Evolutionary conservation across 2,888 invertebrate species (phyloP).

Genomic region (Allacma fusca): DNA sequence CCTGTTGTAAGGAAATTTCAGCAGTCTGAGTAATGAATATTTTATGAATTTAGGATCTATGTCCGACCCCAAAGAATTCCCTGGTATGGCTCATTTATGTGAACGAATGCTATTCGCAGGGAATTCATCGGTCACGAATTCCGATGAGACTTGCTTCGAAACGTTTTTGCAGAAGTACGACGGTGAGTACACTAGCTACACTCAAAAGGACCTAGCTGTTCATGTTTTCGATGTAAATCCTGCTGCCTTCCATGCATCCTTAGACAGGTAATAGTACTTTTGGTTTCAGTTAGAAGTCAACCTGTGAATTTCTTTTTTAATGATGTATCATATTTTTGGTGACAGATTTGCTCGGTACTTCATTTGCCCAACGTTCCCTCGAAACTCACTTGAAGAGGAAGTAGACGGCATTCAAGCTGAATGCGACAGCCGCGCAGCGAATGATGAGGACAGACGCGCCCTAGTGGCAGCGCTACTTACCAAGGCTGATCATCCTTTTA

Average conservation of each 20-base stretch:
- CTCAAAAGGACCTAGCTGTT: constrained; percentile 87
- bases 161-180: constrained; percentile 89
- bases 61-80: constrained; percentile 48
- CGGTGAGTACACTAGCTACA: constrained; percentile 89
- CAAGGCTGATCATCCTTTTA: constrained; percentile 80
- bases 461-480: constrained; percentile 87
- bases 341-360: constrained; percentile 94
- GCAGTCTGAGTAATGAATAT: not conserved
- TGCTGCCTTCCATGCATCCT: constrained; percentile 76
- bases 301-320: not conserved
- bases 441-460: constrained; percentile 87
- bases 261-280: constrained; percentile 74
- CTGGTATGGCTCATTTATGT: constrained; percentile 52
- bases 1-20: not conserved
- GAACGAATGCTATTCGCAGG: constrained; percentile 49
- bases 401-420: constrained; percentile 95
- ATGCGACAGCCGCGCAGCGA: constrained; percentile 89
- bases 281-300: not conserved
- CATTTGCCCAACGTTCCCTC: constrained; percentile 88
- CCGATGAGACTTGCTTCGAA: constrained; percentile 63
- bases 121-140: constrained; percentile 1
- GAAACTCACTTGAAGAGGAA: constrained; percentile 87
- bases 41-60: constrained; percentile 46
- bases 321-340: constrained; percentile 56
- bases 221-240: constrained; percentile 93